phyloP scores from a whole-genome alignment of 2,797 vertebrate species.

The Triplophysa yarkandensis region DNA sequence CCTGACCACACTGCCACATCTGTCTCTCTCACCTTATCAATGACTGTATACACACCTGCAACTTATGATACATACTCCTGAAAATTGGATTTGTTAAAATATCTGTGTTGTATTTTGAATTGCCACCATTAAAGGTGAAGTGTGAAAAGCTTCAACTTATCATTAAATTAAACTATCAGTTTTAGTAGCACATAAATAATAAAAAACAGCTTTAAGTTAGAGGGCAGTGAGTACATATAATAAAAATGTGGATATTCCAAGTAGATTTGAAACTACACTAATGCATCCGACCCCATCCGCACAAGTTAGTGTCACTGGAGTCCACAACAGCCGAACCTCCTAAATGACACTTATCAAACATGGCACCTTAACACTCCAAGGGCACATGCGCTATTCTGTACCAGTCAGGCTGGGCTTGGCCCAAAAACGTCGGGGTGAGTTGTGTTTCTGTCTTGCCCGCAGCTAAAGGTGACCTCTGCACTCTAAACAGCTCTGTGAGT shows the following conservation, averaged over 20 bases:
- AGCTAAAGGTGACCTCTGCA: conserved; percentile 42
- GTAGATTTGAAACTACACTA: not conserved
- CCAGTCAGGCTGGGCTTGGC: conserved; percentile 20
- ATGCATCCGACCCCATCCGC: conserved; percentile 26
- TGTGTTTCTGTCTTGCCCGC: conserved; percentile 32
- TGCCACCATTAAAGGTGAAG: conserved; percentile 5
- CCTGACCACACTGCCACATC: conserved; percentile 41
- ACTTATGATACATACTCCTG: conserved; percentile 14
- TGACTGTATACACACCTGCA: conserved; percentile 36
- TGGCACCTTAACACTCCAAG: conserved; percentile 55
- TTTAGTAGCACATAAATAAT: not conserved
- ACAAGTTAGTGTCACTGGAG: conserved; percentile 50
- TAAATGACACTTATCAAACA: conserved; percentile 59
- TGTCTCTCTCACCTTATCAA: conserved; percentile 35
- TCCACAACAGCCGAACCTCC: conserved; percentile 28
- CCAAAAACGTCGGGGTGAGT: conserved; percentile 43
- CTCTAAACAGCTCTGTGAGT: conserved; percentile 21
- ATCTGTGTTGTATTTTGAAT: not conserved
- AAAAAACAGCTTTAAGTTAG: conserved; percentile 27
- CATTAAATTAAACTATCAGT: too few relatives aligned
- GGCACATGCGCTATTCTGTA: conserved; percentile 37
- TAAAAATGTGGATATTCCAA: not conserved
- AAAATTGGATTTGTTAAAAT: not conserved
- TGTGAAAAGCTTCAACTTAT: not conserved
- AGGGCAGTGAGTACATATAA: not conserved